phyloP scores from a whole-genome alignment of 2,113 vertebrate genomes.

The Rhea pennata region DNA sequence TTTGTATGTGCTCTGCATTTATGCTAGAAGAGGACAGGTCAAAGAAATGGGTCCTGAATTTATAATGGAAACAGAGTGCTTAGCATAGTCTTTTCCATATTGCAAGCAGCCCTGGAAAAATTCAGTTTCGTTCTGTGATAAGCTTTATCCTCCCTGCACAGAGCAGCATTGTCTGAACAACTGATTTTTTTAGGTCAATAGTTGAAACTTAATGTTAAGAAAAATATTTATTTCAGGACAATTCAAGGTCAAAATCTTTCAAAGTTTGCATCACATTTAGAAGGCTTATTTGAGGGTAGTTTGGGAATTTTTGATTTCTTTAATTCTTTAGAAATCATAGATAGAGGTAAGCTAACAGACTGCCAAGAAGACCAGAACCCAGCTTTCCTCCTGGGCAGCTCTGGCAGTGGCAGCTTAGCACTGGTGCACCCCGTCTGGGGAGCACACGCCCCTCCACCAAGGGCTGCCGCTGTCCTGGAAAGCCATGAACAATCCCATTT shows the following conservation, averaged over 20 bases:
- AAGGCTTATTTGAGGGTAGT: neutral
- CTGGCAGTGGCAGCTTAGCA: rapidly evolving
- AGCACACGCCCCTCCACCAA: neutral
- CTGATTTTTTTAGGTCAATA: constrained; percentile 38
- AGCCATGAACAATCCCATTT: no score
- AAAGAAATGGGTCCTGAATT: neutral
- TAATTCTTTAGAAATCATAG: neutral
- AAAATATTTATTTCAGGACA: neutral
- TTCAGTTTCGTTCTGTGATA: constrained; percentile 21
- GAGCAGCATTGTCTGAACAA: constrained; percentile 26
- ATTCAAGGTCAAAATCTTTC: neutral
- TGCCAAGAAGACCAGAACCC: neutral
- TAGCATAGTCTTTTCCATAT: neutral
- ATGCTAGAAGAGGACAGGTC: neutral
- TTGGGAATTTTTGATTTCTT: neutral
- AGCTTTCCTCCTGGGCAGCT: neutral
- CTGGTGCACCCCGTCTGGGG: rapidly evolving
- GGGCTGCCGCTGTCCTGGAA: neutral
- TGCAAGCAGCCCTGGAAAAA: neutral
- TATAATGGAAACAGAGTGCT: neutral
- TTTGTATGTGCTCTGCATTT: neutral
- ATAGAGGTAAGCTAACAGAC: neutral
- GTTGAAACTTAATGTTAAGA: neutral
- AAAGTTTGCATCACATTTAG: neutral
- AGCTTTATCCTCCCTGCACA: constrained; percentile 50